Conservation (phyloP, 1,140 invertebrate genomes). For the Zaprionus kolodkinae region DNA sequence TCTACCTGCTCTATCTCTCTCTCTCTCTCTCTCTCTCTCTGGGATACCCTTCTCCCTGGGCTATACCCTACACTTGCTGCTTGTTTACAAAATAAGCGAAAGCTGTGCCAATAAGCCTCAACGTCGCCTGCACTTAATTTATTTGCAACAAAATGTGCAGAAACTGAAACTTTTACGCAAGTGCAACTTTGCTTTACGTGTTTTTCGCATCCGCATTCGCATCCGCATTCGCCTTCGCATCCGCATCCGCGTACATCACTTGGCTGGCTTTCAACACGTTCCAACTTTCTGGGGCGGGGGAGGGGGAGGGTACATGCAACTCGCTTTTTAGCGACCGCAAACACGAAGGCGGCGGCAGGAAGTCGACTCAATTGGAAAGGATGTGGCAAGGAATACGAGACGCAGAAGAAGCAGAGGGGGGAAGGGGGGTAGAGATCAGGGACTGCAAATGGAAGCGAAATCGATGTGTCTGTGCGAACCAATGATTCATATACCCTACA, state of each 20-base stretch:
- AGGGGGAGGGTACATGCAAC: slow-evolving; percentile 22
- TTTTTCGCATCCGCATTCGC: slow-evolving; percentile 37
- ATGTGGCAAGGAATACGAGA: slow-evolving; percentile 13
- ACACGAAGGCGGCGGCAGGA: slow-evolving; percentile 54
- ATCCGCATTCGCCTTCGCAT: neutral
- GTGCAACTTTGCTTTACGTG: slow-evolving; percentile 74
- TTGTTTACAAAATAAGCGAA: slow-evolving; percentile 79
- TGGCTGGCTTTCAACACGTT: slow-evolving; percentile 65
- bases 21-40: neutral
- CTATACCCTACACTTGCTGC: slow-evolving; percentile 3
- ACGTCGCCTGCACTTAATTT: slow-evolving; percentile 79
- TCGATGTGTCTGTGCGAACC: slow-evolving; percentile 21
- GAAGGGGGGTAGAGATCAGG: neutral
- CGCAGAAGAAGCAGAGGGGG: neutral
- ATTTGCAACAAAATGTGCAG: slow-evolving; percentile 72
- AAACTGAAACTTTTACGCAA: slow-evolving; percentile 71
- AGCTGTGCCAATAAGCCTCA: slow-evolving; percentile 77
- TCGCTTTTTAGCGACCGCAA: slow-evolving; percentile 69
- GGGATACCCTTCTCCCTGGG: too few relatives aligned
- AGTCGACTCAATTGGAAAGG: slow-evolving; percentile 37
- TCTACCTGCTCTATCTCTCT: slow-evolving; percentile 4
- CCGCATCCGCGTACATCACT: slow-evolving; percentile 46
- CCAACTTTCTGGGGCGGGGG: neutral
- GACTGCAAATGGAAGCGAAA: neutral
- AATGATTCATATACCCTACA: neutral